Evolutionary conservation across 2,888 invertebrate species (phyloP).

Genomic region (Drosophila ustulata): DNA sequence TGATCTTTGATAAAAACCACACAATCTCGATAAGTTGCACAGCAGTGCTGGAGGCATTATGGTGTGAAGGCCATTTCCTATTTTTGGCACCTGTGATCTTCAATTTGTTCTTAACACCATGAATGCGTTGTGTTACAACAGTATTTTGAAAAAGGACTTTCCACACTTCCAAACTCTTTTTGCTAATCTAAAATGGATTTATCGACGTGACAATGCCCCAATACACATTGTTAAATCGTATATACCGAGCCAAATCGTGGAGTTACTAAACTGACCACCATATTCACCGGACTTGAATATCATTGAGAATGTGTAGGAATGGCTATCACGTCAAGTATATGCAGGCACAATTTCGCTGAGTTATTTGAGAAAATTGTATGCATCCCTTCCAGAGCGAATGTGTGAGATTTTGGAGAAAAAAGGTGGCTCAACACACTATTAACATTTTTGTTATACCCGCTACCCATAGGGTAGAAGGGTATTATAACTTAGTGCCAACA

Average conservation of each 20-base stretch:
- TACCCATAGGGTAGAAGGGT: too few relatives aligned
- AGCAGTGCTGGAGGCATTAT: slow-evolving; percentile 9
- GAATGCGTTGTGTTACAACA: slow-evolving; percentile 7
- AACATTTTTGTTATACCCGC: too few relatives aligned
- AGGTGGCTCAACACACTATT: slow-evolving; percentile 6
- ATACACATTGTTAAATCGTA: background rate
- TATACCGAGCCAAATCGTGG: too few relatives aligned
- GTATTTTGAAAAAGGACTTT: slow-evolving; percentile 31
- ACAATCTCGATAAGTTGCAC: slow-evolving; percentile 4
- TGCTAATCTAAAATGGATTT: slow-evolving; percentile 21
- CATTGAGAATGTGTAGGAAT: background rate
- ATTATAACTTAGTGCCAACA: too few relatives aligned
- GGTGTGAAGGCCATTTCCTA: background rate
- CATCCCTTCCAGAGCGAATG: slow-evolving; percentile 29
- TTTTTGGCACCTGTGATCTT: background rate
- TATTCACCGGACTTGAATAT: background rate
- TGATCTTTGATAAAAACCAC: slow-evolving; percentile 2
- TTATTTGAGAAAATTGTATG: slow-evolving; percentile 28
- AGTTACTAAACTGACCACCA: background rate
- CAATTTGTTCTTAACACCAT: slow-evolving; percentile 5
- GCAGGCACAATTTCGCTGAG: slow-evolving; percentile 7
- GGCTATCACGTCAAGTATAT: slow-evolving; percentile 2
- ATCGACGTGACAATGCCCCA: slow-evolving; percentile 1
- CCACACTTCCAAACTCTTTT: slow-evolving; percentile 27
- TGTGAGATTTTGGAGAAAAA: background rate